Conservation (phyloP, 2,113 vertebrate species). For the Taurulus bubalis region DNA sequence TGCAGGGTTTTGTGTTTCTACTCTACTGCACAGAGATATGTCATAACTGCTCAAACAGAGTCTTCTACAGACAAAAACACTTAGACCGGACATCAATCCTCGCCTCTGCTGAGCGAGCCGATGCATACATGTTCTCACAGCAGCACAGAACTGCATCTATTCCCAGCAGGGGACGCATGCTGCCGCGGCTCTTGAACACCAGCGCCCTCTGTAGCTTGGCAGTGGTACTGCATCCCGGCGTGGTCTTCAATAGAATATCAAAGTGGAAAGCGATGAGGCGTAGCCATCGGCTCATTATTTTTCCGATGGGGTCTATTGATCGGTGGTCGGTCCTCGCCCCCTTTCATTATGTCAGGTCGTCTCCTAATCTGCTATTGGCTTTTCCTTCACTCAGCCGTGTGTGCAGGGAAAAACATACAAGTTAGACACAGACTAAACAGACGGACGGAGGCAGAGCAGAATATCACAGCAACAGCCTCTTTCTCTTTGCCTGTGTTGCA, state of each 20-base stretch:
- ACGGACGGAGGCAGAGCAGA: constrained; percentile 8
- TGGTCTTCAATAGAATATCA: background rate
- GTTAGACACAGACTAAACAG: constrained; percentile 16
- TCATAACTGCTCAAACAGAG: background rate
- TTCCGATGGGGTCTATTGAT: constrained; percentile 63
- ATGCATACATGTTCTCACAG: background rate
- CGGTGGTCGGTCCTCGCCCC: constrained; percentile 15
- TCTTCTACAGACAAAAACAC: background rate
- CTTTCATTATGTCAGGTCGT: constrained; percentile 52
- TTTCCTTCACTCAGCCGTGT: constrained; percentile 42
- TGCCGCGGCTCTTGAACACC: constrained; percentile 27
- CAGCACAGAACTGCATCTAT: background rate
- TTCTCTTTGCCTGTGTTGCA: background rate
- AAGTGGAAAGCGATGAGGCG: constrained; percentile 10
- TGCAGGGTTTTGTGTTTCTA: background rate
- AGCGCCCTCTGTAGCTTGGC: constrained; percentile 58
- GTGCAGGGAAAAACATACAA: constrained; percentile 23
- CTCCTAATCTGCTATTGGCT: constrained; percentile 62
- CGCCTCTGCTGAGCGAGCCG: background rate
- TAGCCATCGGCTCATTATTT: constrained; percentile 27
- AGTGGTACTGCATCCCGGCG: background rate
- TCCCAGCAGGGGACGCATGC: background rate
- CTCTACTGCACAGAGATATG: background rate
- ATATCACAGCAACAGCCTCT: constrained; percentile 7
- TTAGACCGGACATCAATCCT: background rate